Evolutionary conservation across 2,113 vertebrate genomes (phyloP).

Genomic region (Eulemur macaco): DNA sequence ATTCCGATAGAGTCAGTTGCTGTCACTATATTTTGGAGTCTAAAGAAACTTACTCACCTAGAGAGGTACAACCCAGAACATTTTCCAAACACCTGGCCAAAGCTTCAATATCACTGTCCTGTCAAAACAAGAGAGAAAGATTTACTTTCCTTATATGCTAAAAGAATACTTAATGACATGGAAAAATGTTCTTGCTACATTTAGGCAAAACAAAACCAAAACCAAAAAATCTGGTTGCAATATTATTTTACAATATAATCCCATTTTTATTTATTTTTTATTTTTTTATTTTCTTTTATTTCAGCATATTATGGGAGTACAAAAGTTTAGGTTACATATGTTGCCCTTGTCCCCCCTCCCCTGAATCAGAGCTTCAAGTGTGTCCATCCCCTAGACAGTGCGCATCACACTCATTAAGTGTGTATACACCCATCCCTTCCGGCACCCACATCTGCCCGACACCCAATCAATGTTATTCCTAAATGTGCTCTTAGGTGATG

Average conservation of each 20-base stretch:
- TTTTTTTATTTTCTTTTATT: too few relatives aligned
- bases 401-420: too few relatives aligned
- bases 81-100: slow-evolving; percentile 89
- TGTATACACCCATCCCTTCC: too few relatives aligned
- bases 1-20: background rate
- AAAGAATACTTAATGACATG: background rate
- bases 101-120: slow-evolving; percentile 90
- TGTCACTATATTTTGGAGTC: background rate
- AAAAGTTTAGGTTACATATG: too few relatives aligned
- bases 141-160: background rate
- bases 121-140: slow-evolving; percentile 51
- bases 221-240: background rate
- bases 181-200: background rate
- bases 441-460: too few relatives aligned
- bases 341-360: too few relatives aligned
- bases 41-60: slow-evolving; percentile 77
- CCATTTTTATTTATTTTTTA: background rate
- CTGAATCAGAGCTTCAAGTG: too few relatives aligned
- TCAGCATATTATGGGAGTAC: too few relatives aligned
- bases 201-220: background rate
- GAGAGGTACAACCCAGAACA: slow-evolving; percentile 80
- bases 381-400: too few relatives aligned
- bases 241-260: background rate
- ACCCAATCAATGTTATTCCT: too few relatives aligned
- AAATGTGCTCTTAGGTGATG: too few relatives aligned